phyloP scores from a whole-genome alignment of 2,113 vertebrate species.

The Mormoops blainvillei region DNA sequence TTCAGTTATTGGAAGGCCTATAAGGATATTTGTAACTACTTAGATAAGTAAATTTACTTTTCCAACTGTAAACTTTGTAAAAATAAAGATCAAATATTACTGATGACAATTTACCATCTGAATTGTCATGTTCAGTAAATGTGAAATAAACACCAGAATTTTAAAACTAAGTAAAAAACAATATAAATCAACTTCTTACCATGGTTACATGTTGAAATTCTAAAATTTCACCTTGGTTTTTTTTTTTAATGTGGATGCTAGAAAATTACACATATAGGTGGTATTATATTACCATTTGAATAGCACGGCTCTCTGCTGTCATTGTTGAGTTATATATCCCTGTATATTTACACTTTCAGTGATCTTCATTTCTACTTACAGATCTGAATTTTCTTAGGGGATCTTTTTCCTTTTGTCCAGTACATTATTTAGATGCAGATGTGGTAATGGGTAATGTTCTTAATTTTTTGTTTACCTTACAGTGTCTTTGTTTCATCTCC shows the following conservation, averaged over 20 bases:
- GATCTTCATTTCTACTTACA: not conserved
- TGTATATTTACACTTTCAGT: not conserved
- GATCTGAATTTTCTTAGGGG: not conserved
- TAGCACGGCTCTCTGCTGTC: not conserved
- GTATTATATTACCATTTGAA: not conserved
- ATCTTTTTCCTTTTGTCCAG: not conserved
- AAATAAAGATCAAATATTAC: not conserved
- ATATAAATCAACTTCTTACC: not conserved
- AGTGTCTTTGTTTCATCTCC: not conserved
- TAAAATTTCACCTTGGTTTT: not conserved
- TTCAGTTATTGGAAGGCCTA: not conserved
- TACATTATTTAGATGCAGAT: not conserved
- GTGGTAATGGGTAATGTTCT: not conserved
- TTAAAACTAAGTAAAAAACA: not conserved
- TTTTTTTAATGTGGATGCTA: not conserved
- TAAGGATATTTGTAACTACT: not conserved
- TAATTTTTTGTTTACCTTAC: not conserved
- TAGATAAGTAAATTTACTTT: not conserved
- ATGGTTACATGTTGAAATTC: not conserved
- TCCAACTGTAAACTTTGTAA: not conserved
- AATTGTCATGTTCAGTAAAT: not conserved
- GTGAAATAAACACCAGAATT: not conserved
- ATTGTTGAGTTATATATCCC: not conserved
- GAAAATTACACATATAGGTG: not conserved
- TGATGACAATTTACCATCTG: not conserved